Evolutionary conservation across 2,888 invertebrate genomes (phyloP), one percentile per base, ranked within the genome.

Genomic region (Phoronis australis): DNA sequence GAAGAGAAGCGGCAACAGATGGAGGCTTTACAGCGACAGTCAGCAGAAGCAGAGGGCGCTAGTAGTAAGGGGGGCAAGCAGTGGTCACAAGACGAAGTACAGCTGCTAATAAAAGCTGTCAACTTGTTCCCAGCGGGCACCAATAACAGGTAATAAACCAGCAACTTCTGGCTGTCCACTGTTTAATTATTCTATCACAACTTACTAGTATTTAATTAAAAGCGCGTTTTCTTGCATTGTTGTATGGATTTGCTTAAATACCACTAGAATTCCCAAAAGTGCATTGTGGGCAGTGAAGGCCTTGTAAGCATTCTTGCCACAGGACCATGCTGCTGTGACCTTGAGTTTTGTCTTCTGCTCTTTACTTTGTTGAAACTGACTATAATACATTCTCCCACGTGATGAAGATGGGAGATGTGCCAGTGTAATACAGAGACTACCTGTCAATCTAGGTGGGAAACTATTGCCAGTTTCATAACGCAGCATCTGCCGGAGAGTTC

Each of bases 71-170:
- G 60, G 45, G 48, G 47, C 4, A 81, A 80, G 49, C 83, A 82
- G 50, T 99, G 99, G 99, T 83, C 83, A 15, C 84, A 85, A 45
- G 88, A 88, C 52, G 90, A 93, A 74, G 82, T 92, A 21, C 90
- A 92, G 69, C 80, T 92, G 41, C 82, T 99, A 2, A 93, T 97
- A 46, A 99, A 99, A 78, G 95, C 94, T 21, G 95, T 97, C 0
- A 97, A 97, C 78, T 78, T 97, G 3, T 99, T 96, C 75, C 99
- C 99, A 0, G 95, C 96, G 4, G 99, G 93, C 18, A 99, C 97
- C 0, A 88, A 87, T 68, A 89, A 92, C 71, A 83, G 93, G 66
- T 85, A 53, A 47, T 50, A 51, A 15, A 21, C n/a, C 15, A 18
- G 21, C 15, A 18, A 20, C 15, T 15, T 2, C 3, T 18, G 21